A percentile compares a stretch with the other conserved stretches of the same genome.
Conservation (phyloP, 2,113 vertebrate genomes). For the Lophotis ruficrista region DNA sequence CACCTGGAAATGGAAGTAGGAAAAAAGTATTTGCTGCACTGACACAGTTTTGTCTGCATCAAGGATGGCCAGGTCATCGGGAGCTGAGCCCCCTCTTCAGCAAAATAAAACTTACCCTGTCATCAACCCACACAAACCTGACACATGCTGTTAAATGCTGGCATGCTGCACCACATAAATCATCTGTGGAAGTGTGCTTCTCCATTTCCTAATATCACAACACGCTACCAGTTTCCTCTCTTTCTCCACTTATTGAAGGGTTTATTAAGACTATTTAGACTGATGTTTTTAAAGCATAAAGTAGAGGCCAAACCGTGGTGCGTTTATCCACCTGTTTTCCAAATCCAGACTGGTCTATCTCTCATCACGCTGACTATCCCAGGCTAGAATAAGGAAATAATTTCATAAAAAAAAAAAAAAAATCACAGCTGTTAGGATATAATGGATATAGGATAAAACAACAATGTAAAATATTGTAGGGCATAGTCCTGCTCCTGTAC, state of each 20-base stretch:
- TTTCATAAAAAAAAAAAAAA: neutral
- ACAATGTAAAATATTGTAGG: neutral
- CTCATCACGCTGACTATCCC: neutral
- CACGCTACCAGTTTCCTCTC: neutral
- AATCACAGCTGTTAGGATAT: neutral
- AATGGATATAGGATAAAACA: neutral
- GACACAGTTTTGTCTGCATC: neutral
- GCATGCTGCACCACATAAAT: slow-evolving; percentile 12
- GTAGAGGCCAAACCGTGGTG: neutral
- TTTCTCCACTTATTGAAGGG: neutral
- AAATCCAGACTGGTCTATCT: neutral
- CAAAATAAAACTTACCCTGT: neutral
- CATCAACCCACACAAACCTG: slow-evolving; percentile 13
- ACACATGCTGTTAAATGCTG: neutral
- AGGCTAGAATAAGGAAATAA: neutral
- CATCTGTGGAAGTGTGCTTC: neutral
- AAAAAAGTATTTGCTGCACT: neutral
- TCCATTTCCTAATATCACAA: neutral
- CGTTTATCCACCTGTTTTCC: neutral
- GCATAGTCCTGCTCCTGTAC: neutral
- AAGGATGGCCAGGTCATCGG: neutral
- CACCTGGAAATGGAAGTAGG: neutral
- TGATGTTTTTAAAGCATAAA: neutral
- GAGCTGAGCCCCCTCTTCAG: neutral
- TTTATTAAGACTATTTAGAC: neutral